phyloP scores from a whole-genome alignment of 2,797 vertebrate genomes.

The Pristis pectinata region DNA sequence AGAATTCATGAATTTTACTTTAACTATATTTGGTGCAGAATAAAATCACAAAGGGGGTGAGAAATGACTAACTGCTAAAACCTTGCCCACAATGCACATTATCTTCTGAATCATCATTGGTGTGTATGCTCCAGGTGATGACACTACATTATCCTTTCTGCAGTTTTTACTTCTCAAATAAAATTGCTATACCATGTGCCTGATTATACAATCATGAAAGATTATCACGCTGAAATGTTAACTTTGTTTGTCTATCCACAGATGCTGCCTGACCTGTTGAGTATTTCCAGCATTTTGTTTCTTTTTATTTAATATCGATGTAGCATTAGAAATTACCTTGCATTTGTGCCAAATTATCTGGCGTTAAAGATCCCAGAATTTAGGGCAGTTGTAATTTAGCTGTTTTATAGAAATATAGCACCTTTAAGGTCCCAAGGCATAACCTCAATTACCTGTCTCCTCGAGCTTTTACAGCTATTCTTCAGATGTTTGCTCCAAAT shows the following conservation, averaged over 20 bases:
- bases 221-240: too few relatives aligned
- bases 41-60: neutral
- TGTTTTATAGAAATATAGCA: neutral
- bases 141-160: neutral
- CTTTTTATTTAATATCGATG: too few relatives aligned
- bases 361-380: neutral
- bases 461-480: neutral
- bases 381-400: neutral
- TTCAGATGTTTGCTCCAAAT: neutral
- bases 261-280: too few relatives aligned
- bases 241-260: too few relatives aligned
- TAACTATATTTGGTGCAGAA: neutral
- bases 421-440: neutral
- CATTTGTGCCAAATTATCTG: neutral
- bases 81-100: neutral
- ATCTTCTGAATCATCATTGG: neutral
- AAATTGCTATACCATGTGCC: neutral
- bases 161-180: conserved; percentile 30
- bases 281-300: too few relatives aligned
- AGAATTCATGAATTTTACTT: neutral
- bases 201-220: neutral
- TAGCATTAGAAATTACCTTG: too few relatives aligned
- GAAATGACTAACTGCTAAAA: neutral
- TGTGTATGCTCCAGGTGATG: neutral
- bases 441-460: neutral